phyloP scores from a whole-genome alignment of 2,113 vertebrate species.

The Melanostigma gelatinosum region DNA sequence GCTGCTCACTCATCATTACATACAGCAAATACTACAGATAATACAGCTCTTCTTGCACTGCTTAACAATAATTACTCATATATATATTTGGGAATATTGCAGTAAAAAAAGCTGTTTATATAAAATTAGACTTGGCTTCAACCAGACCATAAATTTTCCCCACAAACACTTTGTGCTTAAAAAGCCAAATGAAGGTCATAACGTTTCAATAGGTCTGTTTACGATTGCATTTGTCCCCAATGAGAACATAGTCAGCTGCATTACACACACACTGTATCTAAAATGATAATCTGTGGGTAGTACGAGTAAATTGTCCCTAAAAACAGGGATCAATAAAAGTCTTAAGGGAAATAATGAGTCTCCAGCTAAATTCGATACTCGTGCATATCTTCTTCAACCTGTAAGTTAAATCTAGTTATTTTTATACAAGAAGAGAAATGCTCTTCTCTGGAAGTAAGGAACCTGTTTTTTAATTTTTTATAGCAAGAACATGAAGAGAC shows the following conservation, averaged over 20 bases:
- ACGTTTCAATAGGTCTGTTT: background rate
- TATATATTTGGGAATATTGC: no score
- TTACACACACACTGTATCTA: background rate
- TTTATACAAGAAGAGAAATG: background rate
- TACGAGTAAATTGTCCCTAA: background rate
- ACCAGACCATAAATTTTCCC: no score
- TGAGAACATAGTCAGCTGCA: background rate
- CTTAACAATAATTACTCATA: no score
- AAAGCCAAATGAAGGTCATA: background rate
- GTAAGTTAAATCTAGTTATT: background rate
- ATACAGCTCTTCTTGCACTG: no score
- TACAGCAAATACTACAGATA: no score
- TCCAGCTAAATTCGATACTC: background rate
- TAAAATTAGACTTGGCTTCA: no score
- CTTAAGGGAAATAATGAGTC: background rate
- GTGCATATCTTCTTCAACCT: background rate
- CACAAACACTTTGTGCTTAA: no score
- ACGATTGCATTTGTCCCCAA: background rate
- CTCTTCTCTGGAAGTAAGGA: background rate
- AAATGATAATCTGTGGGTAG: background rate
- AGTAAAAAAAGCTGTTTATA: no score
- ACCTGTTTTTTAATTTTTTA: background rate
- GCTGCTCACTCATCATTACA: no score
- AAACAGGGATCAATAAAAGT: background rate
- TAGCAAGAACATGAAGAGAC: background rate